Conservation (phyloP, 23 tunicate species). For the Clavelina lepadiformis region DNA sequence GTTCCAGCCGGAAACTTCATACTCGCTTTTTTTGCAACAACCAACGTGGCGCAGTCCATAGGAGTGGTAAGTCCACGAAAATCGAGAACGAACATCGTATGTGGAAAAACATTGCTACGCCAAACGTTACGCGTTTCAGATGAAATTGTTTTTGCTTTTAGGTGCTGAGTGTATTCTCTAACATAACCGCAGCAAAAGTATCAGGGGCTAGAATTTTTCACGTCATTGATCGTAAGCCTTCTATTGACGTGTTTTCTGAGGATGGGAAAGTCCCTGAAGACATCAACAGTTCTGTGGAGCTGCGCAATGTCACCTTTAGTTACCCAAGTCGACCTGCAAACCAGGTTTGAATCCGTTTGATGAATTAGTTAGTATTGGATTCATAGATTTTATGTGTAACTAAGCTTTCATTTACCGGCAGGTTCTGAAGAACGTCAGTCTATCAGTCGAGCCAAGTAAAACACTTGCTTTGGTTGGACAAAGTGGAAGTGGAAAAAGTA, state of each 20-base stretch:
- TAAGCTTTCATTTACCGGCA: no score
- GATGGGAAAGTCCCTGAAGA: constrained; percentile 39
- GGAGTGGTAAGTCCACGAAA: constrained; percentile 14
- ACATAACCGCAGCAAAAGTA: constrained; percentile 37
- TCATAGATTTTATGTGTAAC: no score
- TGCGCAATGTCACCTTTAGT: constrained; percentile 45
- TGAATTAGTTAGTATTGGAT: no score
- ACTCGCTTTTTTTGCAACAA: constrained; percentile 38
- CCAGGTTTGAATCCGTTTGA: no score
- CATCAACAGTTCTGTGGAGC: constrained; percentile 29
- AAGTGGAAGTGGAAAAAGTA: constrained; percentile 64
- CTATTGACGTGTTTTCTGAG: constrained; percentile 11
- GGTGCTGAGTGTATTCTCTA: no score
- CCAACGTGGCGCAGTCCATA: constrained; percentile 46
- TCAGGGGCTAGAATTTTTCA: constrained; percentile 46
- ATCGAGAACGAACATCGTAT: no score
- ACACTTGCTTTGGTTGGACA: constrained; percentile 62
- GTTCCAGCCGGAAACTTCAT: constrained; percentile 34
- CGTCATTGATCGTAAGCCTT: constrained; percentile 46
- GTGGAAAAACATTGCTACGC: no score
- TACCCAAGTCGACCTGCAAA: constrained; percentile 50
- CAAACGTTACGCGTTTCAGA: no score
- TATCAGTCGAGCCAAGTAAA: constrained; percentile 43
- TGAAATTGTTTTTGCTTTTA: no score
- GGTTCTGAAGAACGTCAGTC: no score